Evolutionary conservation across 2,113 vertebrate species (phyloP), one percentile per base, ranked within the genome.

Genomic region (Otocyon megalotis): DNA sequence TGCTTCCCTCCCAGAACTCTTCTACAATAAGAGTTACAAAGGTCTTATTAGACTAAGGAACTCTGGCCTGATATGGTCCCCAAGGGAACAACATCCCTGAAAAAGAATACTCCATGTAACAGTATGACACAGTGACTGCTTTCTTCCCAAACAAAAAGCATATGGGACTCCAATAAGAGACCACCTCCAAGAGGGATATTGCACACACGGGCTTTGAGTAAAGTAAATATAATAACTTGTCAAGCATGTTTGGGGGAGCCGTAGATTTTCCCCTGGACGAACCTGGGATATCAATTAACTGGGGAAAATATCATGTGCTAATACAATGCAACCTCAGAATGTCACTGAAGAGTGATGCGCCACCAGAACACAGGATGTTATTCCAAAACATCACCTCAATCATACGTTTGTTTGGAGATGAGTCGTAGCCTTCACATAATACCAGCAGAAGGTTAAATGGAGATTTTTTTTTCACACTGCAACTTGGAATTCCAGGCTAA

Each of bases 21-120:
- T 98, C 98, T 98, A 99, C 99, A 99, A 99, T 99, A 99, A 99
- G 98, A 99, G 98, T 98, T 99, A 98, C 99, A 99, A 99, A 99
- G 99, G 99, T 99, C 98, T 99, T 99, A 99, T 99, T 99, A 99
- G 99, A 99, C 99, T 98, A 99, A 99, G 99, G 98, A 99, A 99
- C 99, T 99, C 99, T 99, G 99, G 99, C 99, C 99, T 99, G 98
- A 99, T 99, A 99, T 99, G 98, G 99, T 99, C 99, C 99, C 99
- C 99, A 97, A 98, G 99, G 99, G 99, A 99, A 99, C 99, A 99
- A 99, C 99, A 99, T 99, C 99, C 99, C 99, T 99, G 99, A 99
- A 99, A 99, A 99, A 99, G 99, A 99, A 99, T 99, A 99, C 99
- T 99, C 98, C 99, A 99, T 99, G 99, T 99, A 99, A 99, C 99